Evolutionary conservation across 2,113 vertebrate species (phyloP), one percentile per base, ranked within the genome.

Genomic region (Hymenochirus boettgeri): DNA sequence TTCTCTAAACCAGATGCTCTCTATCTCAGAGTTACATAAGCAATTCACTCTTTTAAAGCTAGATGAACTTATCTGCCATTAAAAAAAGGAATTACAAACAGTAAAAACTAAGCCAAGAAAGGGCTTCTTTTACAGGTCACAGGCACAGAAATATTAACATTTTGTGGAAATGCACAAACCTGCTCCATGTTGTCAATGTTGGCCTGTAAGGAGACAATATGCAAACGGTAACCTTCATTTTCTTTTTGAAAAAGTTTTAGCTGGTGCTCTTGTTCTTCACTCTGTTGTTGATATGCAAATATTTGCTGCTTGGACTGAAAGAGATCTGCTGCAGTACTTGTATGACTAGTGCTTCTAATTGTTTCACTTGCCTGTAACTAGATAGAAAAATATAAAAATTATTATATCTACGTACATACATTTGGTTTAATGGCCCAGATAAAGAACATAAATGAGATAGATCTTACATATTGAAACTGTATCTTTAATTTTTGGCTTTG

Each of bases 401-500:
- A 35, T 9, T 12, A 35, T 12, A 3, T n/a, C n/a, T n/a, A n/a
- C n/a, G n/a, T n/a, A n/a, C n/a, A n/a, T n/a, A n/a, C n/a, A n/a
- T n/a, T n/a, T n/a, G n/a, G n/a, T n/a, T n/a, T n/a, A n/a, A n/a
- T n/a, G n/a, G n/a, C n/a, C n/a, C n/a, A n/a, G n/a, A n/a, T n/a
- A n/a, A n/a, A n/a, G n/a, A n/a, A n/a, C n/a, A n/a, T n/a, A n/a
- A n/a, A n/a, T n/a, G n/a, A n/a, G n/a, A n/a, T n/a, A n/a, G n/a
- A n/a, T 85, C 83, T 76, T 76, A 98, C 96, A 86, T 98, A 93
- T 53, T 97, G 94, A 77, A 98, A 97, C 47, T 99, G 96, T n/a
- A 98, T 89, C 57, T 98, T 92, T 10, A 99, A 83, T 57, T 92
- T 96, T 71, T 98, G 92, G 76, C 95, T 98, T 74, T 97, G 92